Evolutionary conservation across 2,797 vertebrate genomes (phyloP).

Genomic region (Diplodus sargus): DNA sequence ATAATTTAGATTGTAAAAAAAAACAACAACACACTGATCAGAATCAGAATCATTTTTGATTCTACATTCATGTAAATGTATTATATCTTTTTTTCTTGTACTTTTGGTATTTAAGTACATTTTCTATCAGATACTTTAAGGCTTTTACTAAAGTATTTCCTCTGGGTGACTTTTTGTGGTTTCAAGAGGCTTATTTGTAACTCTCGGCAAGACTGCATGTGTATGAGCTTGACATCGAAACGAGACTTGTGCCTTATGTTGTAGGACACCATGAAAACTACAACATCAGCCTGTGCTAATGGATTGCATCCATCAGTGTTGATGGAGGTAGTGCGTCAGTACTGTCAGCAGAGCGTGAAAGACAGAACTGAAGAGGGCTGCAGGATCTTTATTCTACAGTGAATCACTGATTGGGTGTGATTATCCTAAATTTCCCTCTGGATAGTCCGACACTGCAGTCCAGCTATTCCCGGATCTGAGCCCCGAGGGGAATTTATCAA

Average conservation of each 20-base stretch:
- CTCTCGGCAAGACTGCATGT: not conserved
- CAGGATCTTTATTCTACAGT: slow-evolving; percentile 33
- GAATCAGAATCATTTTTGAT: too few species aligned
- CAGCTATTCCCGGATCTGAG: slow-evolving; percentile 38
- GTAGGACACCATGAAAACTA: slow-evolving; percentile 16
- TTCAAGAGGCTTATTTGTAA: slow-evolving; percentile 8
- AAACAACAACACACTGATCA: too few species aligned
- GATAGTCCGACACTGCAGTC: slow-evolving; percentile 24
- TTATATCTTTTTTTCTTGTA: too few species aligned
- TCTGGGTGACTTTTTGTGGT: not conserved
- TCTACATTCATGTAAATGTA: too few species aligned
- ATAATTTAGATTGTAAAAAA: too few species aligned
- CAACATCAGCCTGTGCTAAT: slow-evolving; percentile 14
- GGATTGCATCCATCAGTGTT: slow-evolving; percentile 22
- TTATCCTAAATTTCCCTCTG: slow-evolving; percentile 54
- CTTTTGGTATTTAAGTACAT: too few species aligned
- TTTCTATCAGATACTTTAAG: too few species aligned
- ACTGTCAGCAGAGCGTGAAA: slow-evolving; percentile 15
- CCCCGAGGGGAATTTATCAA: slow-evolving; percentile 26
- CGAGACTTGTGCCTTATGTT: slow-evolving; percentile 30
- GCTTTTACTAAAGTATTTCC: too few species aligned
- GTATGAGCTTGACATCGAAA: not conserved
- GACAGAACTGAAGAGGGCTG: slow-evolving; percentile 48
- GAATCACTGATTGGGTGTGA: slow-evolving; percentile 61
- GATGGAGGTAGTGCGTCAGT: slow-evolving; percentile 55